A percentile compares a stretch with the other conserved stretches of the same genome.
phyloP scores from a whole-genome alignment of 2,888 invertebrate species.

The Stegana nigrithorax region DNA sequence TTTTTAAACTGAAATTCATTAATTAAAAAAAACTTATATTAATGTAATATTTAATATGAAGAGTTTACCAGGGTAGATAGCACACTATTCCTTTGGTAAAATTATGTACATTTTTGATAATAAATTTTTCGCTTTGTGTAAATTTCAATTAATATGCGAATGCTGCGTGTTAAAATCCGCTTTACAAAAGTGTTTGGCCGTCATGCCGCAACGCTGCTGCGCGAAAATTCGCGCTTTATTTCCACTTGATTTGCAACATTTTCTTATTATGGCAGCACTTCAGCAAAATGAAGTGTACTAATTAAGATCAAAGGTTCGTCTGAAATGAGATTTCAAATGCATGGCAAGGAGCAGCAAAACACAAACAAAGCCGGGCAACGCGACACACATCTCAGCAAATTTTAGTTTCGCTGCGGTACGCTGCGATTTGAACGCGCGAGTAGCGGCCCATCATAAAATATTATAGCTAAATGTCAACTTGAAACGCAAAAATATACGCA shows the following conservation, averaged over 20 bases:
- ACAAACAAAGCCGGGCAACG: not conserved
- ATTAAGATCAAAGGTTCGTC: slow-evolving; percentile 56
- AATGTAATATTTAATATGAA: not conserved
- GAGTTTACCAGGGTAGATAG: slow-evolving; percentile 4
- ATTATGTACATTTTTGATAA: slow-evolving; percentile 31
- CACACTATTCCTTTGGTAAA: too few species aligned
- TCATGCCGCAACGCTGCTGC: slow-evolving; percentile 15
- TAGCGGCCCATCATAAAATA: not conserved
- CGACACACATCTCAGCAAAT: not conserved
- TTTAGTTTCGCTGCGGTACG: not conserved
- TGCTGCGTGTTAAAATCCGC: slow-evolving; percentile 44
- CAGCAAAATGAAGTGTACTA: slow-evolving; percentile 52
- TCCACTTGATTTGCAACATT: slow-evolving; percentile 52
- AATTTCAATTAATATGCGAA: slow-evolving; percentile 57
- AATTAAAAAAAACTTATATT: not conserved
- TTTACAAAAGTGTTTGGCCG: slow-evolving; percentile 39
- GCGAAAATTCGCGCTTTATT: not conserved
- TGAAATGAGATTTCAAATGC: slow-evolving; percentile 50
- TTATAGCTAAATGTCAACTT: slow-evolving; percentile 4
- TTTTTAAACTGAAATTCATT: not conserved
- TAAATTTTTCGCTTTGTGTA: slow-evolving; percentile 47
- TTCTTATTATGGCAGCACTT: slow-evolving; percentile 53
- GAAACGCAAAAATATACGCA: slow-evolving; percentile 32
- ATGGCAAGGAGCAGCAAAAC: slow-evolving; percentile 45
- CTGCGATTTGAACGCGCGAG: not conserved